These are phyloP conservation scores for Rhopalosiphum maidis DNA, from an alignment of 1,140 invertebrate species.

Conservation along the genomic window DNA sequence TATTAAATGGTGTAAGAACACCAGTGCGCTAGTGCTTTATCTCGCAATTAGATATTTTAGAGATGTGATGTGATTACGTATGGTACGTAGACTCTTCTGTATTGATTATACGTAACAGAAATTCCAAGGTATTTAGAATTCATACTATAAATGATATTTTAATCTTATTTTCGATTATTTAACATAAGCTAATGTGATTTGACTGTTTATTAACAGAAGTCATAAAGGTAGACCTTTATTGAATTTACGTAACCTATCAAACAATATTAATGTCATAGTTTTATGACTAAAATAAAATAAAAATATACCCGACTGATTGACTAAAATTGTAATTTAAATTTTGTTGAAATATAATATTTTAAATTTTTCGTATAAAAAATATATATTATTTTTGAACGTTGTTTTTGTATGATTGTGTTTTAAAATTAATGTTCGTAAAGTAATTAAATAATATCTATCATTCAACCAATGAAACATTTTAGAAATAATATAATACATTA, in stretches of 20 bases:
- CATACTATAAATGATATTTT: neutral
- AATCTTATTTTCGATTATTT: neutral
- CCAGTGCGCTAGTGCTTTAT: neutral
- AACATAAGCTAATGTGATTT: neutral
- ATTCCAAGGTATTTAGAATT: neutral
- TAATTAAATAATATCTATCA: too few species aligned
- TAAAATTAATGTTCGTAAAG: too few species aligned
- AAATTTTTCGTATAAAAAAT: too few species aligned
- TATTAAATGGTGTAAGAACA: neutral
- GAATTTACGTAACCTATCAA: neutral
- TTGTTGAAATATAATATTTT: neutral
- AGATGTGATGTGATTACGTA: neutral
- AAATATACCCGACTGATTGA: neutral
- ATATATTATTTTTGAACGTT: too few species aligned
- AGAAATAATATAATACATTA: too few species aligned
- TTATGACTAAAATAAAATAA: neutral
- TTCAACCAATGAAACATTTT: too few species aligned
- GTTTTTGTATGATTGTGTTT: too few species aligned
- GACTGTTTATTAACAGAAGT: neutral
- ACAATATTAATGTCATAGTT: neutral
- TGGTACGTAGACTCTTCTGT: neutral
- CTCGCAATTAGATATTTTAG: neutral
- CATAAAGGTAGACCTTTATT: neutral
- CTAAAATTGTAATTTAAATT: neutral
- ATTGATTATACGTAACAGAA: neutral